Evolutionary conservation across 2,113 vertebrate species (phyloP).

Genomic region (Epinephelus moara): DNA sequence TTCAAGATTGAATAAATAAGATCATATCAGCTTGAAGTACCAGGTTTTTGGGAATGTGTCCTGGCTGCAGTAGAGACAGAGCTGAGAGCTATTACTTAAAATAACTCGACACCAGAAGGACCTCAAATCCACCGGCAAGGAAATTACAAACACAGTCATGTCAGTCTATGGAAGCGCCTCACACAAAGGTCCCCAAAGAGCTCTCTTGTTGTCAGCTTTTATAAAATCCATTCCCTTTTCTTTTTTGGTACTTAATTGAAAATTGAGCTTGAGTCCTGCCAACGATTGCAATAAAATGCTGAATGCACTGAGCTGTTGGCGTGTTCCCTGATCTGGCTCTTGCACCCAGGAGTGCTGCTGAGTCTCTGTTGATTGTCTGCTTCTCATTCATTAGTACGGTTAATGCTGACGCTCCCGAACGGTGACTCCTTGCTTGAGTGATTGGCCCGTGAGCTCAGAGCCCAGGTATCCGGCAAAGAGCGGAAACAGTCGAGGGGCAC

Average conservation of each 20-base stretch:
- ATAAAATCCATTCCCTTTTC: conserved; percentile 71
- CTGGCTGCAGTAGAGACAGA: conserved; percentile 55
- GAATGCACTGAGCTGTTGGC: conserved; percentile 78
- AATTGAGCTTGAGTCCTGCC: conserved; percentile 79
- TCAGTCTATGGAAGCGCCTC: conserved; percentile 59
- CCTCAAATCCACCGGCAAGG: conserved; percentile 39
- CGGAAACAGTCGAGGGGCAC: conserved; percentile 58
- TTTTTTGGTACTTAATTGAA: conserved; percentile 83
- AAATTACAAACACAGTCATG: conserved; percentile 70
- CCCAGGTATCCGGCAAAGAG: conserved; percentile 45
- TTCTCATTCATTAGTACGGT: conserved; percentile 82
- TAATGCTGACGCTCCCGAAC: conserved; percentile 54
- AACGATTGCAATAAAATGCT: conserved; percentile 85
- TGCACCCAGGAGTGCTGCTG: conserved; percentile 59
- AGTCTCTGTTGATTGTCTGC: conserved; percentile 75
- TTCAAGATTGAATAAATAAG: conserved; percentile 71
- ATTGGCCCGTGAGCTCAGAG: conserved; percentile 64
- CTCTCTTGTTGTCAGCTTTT: conserved; percentile 81
- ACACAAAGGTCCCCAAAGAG: conserved; percentile 84
- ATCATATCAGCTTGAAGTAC: conserved; percentile 66
- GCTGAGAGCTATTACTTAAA: conserved; percentile 71
- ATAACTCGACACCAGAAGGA: conserved; percentile 70
- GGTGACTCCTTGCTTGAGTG: conserved; percentile 45
- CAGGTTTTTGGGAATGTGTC: conserved; percentile 55
- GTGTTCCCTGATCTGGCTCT: conserved; percentile 65